phyloP scores from a whole-genome alignment of 2,113 vertebrate species.

The Chamaetylas fuelleborni region DNA sequence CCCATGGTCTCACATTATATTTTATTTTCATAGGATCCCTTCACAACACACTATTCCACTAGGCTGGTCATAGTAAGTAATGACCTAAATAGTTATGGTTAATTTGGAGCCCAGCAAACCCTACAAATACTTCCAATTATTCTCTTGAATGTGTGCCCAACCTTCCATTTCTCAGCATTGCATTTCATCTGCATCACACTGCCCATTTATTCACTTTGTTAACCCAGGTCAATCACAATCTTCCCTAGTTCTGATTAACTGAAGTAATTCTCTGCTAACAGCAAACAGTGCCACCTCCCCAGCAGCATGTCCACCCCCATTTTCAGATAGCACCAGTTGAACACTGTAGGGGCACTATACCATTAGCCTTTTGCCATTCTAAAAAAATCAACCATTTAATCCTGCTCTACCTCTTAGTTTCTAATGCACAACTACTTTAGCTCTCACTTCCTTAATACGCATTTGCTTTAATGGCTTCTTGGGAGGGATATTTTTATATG shows the following conservation, averaged over 20 bases:
- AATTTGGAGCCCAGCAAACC: slow-evolving; percentile 10
- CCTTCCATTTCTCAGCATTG: background rate
- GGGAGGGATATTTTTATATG: background rate
- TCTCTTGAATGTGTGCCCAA: background rate
- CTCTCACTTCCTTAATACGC: background rate
- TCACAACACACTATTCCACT: background rate
- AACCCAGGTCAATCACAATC: slow-evolving; percentile 14
- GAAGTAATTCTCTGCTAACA: background rate
- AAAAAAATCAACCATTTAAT: background rate
- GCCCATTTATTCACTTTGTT: slow-evolving; percentile 10
- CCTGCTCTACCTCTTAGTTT: background rate
- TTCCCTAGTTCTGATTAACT: background rate
- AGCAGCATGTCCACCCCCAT: background rate
- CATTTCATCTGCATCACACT: background rate
- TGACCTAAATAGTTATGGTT: background rate
- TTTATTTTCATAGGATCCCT: background rate
- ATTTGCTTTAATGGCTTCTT: background rate
- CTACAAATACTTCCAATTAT: background rate
- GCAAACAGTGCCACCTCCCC: background rate
- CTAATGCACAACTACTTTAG: background rate
- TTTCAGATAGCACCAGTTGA: background rate
- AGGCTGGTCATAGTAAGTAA: background rate
- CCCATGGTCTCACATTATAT: background rate
- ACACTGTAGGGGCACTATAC: background rate
- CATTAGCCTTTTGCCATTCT: slow-evolving; percentile 1